A percentile compares a stretch with the other conserved stretches of the same genome.
These are phyloP conservation scores for Stichodactyla helianthus DNA, from an alignment of 64 coral and sea anemone genomes.

Conservation along the genomic window DNA sequence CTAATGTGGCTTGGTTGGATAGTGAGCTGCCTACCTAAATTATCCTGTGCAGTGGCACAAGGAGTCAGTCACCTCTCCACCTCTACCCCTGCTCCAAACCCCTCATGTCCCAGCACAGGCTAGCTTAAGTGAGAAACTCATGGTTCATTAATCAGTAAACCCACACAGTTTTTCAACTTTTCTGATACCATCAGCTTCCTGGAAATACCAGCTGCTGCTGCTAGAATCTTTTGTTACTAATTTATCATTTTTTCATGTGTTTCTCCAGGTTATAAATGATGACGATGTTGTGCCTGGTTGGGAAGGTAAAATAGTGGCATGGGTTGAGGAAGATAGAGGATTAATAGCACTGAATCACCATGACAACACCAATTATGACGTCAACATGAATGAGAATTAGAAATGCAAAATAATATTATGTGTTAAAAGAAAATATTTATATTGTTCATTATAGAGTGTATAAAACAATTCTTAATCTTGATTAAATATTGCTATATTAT, in stretches of 20 bases:
- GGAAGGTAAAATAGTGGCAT: constrained; percentile 98
- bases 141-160: too few species aligned
- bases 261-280: constrained; percentile 77
- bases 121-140: too few species aligned
- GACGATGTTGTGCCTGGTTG: constrained; percentile 78
- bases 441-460: not conserved
- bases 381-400: constrained; percentile 20
- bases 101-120: too few species aligned
- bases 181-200: too few species aligned
- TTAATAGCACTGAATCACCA: constrained; percentile 23
- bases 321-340: constrained; percentile 80
- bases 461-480: not conserved
- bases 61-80: too few species aligned
- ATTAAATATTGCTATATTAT: too few species aligned
- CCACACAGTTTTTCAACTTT: too few species aligned
- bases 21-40: too few species aligned
- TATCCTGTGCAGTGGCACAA: too few species aligned
- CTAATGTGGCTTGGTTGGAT: too few species aligned
- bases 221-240: not conserved
- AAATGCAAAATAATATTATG: not conserved
- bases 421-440: not conserved
- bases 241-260: not conserved
- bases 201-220: too few species aligned
- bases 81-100: too few species aligned
- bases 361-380: constrained; percentile 4